phyloP scores from a whole-genome alignment of 1,140 invertebrate species.

The Liolophura sinensis region DNA sequence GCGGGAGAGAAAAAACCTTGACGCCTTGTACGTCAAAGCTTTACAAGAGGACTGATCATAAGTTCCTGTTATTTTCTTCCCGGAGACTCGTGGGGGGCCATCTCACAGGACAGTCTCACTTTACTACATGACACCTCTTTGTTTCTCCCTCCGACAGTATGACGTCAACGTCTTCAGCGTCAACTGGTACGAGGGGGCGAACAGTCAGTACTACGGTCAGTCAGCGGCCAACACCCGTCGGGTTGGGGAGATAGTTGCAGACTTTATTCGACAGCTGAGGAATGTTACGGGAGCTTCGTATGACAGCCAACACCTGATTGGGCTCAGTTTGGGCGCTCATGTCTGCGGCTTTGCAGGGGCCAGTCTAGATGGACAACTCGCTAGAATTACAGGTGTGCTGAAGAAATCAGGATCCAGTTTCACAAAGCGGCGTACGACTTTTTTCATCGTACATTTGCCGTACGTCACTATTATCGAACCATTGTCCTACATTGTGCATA shows the following conservation, averaged over 20 bases:
- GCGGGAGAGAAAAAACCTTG: too few relatives aligned
- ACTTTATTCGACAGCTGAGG: background rate
- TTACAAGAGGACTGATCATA: too few relatives aligned
- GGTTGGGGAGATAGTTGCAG: background rate
- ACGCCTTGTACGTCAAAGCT: too few relatives aligned
- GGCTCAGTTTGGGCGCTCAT: constrained; percentile 1
- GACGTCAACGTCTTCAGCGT: background rate
- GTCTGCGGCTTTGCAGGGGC: background rate
- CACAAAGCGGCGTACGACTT: too few relatives aligned
- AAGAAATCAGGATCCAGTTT: background rate
- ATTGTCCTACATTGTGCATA: too few relatives aligned
- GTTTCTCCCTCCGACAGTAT: too few relatives aligned
- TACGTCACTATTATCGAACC: too few relatives aligned
- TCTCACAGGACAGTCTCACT: too few relatives aligned
- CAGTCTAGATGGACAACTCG: constrained; percentile 61
- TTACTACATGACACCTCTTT: too few relatives aligned
- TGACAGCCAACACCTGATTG: constrained; percentile 1
- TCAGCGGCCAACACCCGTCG: background rate
- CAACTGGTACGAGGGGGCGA: background rate
- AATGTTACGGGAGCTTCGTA: background rate
- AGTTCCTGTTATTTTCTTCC: too few relatives aligned
- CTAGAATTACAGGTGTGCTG: constrained; percentile 67
- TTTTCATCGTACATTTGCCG: too few relatives aligned
- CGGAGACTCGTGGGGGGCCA: too few relatives aligned
- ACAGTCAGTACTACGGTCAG: background rate